Evolutionary conservation across 2,797 vertebrate species (phyloP).

Genomic region (Acanthurus lineatus): DNA sequence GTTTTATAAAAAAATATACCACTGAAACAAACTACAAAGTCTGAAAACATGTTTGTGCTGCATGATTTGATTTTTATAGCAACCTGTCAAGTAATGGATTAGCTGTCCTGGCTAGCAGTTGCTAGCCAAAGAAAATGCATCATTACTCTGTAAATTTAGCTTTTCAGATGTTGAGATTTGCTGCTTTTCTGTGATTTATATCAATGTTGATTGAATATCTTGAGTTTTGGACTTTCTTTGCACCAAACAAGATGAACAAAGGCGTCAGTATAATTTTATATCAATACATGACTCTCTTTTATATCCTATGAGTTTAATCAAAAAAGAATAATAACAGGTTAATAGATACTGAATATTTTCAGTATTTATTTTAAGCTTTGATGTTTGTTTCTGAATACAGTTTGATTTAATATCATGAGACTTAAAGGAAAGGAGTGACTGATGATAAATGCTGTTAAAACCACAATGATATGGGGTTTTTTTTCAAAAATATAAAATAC

Average conservation of each 20-base stretch:
- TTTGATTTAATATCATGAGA: too few species aligned
- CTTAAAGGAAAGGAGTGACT: background rate
- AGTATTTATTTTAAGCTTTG: background rate
- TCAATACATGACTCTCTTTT: background rate
- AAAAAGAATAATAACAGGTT: background rate
- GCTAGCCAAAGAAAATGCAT: background rate
- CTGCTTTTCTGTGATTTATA: background rate
- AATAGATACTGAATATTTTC: background rate
- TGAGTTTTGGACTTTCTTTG: background rate
- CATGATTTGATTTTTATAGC: background rate
- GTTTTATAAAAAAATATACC: constrained; percentile 17
- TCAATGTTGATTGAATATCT: background rate
- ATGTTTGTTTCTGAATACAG: background rate
- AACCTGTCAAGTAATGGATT: background rate
- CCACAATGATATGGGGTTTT: background rate
- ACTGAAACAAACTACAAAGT: constrained; percentile 14
- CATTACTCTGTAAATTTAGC: background rate
- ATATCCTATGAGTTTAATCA: background rate
- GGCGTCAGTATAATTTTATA: background rate
- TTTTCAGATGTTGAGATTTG: background rate
- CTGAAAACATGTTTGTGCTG: background rate
- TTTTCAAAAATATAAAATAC: background rate
- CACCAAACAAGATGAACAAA: background rate
- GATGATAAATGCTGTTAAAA: background rate
- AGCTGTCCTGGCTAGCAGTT: background rate